Evolutionary conservation across 2,888 invertebrate genomes (phyloP), one percentile per base, ranked within the genome.

Genomic region (Pollenia griseotomentosa): DNA sequence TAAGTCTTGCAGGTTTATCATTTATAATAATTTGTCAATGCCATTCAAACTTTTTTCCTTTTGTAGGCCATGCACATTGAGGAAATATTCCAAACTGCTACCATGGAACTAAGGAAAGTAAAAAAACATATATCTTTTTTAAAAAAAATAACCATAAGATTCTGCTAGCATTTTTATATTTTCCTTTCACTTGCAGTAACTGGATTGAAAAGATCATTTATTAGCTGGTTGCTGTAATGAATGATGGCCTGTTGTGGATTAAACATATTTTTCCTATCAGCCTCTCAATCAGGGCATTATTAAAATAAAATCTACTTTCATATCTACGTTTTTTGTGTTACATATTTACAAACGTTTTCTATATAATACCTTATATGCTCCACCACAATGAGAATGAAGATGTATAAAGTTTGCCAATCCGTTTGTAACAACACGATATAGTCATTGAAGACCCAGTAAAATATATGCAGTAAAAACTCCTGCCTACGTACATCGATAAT

Each of bases 191-290:
- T 70, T 33, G n/a, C 16, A 55, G 40, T 4, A 12, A 71, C 40
- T 55, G 40, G 55, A n/a, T n/a, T 71, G 55, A 12, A 71, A 71
- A 42, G 55, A 71, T 71, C 55, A 71, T 33, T 71, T 55, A 71
- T 71, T 70, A 53, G 40, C n/a, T 53, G 70, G 12, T 63, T 63
- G 59, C 48, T 68, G 66, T 51, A 33, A 6, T 33, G 44, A 6
- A 19, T 11, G 19, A 65, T 63, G 59, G 23, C 40, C 16, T 59
- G 6, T 8, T 59, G 63, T 63, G 11, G 63, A 63, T 42, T 63
- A 33, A 33, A 42, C n/a, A 40, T 12, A 40, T 10, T 51, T 40
- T 40, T 40, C 33, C 40, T 33, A 7, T 48, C 48, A 48, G 12
- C 14, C 59, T 16, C n/a, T 59, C 59, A 40, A 33, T 59, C 59